These are phyloP conservation scores for Clarias macrocephalus DNA, from an alignment of 2,113 vertebrate genomes.

Conservation along the genomic window DNA sequence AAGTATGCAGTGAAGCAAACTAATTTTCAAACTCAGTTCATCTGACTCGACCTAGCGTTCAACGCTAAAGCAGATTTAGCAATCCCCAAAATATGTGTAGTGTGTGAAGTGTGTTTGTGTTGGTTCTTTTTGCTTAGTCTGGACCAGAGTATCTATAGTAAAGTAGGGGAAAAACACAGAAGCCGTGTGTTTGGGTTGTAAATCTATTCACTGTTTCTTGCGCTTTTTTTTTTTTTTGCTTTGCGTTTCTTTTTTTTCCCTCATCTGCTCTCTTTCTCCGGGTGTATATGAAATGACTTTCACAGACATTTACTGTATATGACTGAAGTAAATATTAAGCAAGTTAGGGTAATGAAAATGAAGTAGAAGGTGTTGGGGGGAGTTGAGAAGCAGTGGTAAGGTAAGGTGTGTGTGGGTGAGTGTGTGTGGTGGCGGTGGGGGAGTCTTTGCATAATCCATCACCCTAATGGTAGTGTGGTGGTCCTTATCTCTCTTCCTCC, in stretches of 20 bases:
- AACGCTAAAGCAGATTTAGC: not conserved
- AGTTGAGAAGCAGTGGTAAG: not conserved
- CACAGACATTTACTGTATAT: not conserved
- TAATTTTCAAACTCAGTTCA: not conserved
- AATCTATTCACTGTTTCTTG: not conserved
- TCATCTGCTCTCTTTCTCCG: not conserved
- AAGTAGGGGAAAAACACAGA: not conserved
- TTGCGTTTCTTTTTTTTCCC: not conserved
- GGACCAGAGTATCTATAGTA: not conserved
- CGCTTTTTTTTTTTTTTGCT: not conserved
- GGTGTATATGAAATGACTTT: not conserved
- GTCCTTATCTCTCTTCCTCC: slow-evolving; percentile 46
- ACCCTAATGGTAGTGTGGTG: slow-evolving; percentile 42
- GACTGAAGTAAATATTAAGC: not conserved
- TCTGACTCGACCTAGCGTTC: not conserved
- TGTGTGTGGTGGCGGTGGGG: slow-evolving; percentile 36
- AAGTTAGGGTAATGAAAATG: slow-evolving; percentile 14
- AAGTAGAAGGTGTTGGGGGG: slow-evolving; percentile 1
- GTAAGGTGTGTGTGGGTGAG: slow-evolving; percentile 28
- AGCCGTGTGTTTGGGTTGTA: not conserved
- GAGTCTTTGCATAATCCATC: slow-evolving; percentile 42
- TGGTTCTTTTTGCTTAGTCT: not conserved
- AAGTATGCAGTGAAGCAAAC: not conserved
- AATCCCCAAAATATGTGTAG: not conserved
- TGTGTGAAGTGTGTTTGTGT: not conserved